Base-by-base conservation (phyloP, 2,888 invertebrate genomes). In the Heliconius sara region DNA sequence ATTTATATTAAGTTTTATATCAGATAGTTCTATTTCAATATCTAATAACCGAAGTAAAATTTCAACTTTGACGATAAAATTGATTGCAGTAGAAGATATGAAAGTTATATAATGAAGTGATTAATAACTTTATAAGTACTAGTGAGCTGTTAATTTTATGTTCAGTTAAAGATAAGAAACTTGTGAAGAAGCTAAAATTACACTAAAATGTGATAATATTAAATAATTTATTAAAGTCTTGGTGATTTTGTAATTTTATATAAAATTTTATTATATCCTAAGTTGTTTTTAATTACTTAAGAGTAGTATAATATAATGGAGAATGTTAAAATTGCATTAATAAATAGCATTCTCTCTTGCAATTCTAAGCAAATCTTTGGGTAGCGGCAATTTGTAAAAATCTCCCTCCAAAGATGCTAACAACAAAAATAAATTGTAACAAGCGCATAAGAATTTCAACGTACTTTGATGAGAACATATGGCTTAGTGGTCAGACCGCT, bases 1-100 rank as follows among this genome's bases (percentile, higher is more conserved):
- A 60, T 73, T 27, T 39, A 67, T 76, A 78, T 78, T 52, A 81
- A 81, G 57, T 80, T 82, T 78, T 76, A 80, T 78, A 73, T 70
- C 72, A 67, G 79, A 67, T 60, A 76, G 52, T 79, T 16, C 74
- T 70, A 77, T 79, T 75, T 81, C 70, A 79, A 73, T 76, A 75
- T 79, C 74, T 81, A 77, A 79, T 77, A 77, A 71, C 77, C 34
- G 71, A 79, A 81, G 71, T 39, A 79, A 68, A 76, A 81, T 76
- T 77, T 77, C 65, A 79, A 73, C 76, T 81, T 77, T n/a, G 30
- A 76, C 66, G 22, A 76, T 76, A 72, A 78, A 75, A 66, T 78
- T 72, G 71, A 78, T 80, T 76, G 66, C 72, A 76, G 72, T 78
- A 65, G 70, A 63, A 74, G 78, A 72, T 75, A 68, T 79, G 60